Conservation (phyloP, 1,140 invertebrate species). For the Hetaerina americana region DNA sequence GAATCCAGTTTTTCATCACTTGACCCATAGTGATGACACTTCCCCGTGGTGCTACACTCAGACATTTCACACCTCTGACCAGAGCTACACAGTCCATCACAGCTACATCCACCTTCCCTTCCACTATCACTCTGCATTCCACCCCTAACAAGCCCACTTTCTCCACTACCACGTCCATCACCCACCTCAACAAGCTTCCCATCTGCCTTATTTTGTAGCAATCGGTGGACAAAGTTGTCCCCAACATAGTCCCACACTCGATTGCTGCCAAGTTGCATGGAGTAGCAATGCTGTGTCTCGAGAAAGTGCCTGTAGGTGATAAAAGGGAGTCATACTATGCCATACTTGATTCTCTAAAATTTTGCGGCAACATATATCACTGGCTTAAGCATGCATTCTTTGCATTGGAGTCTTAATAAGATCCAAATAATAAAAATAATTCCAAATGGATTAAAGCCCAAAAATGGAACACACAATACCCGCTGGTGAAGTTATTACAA, state of each 20-base stretch:
- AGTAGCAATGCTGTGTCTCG: conserved; percentile 92
- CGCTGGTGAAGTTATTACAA: too few species aligned
- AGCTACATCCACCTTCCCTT: not conserved
- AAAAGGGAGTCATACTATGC: too few species aligned
- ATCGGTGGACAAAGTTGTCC: conserved; percentile 94
- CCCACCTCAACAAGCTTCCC: conserved; percentile 84
- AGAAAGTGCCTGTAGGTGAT: conserved; percentile 66
- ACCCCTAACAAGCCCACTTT: not conserved
- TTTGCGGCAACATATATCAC: too few species aligned
- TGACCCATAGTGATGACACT: not conserved
- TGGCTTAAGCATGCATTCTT: too few species aligned
- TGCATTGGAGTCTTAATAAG: not conserved
- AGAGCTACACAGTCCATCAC: not conserved
- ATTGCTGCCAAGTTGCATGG: conserved; percentile 89
- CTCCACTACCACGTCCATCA: not conserved
- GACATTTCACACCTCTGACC: not conserved
- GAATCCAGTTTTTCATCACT: conserved; percentile 29
- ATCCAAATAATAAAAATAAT: not conserved
- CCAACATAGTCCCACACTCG: conserved; percentile 97
- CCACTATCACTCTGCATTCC: not conserved
- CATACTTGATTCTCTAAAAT: too few species aligned
- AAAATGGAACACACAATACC: too few species aligned
- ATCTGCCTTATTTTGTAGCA: conserved; percentile 94
- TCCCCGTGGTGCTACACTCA: not conserved
- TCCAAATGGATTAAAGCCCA: too few species aligned